phyloP scores from a whole-genome alignment of 2,113 vertebrate species.

The Poecile atricapillus region DNA sequence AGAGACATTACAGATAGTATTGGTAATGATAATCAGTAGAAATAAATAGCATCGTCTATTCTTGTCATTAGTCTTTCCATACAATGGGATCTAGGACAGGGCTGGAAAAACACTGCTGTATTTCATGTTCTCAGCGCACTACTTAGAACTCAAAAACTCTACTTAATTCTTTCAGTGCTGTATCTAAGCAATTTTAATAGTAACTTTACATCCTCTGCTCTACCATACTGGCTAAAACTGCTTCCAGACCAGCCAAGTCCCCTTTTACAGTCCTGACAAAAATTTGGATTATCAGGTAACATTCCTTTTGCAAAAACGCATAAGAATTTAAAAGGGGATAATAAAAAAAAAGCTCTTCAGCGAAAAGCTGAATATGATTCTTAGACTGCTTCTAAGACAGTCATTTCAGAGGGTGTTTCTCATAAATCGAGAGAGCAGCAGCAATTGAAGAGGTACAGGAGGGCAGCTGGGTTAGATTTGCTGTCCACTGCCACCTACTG shows the following conservation, averaged over 20 bases:
- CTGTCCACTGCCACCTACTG: conserved; percentile 46
- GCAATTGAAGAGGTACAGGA: background rate
- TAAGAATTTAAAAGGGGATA: background rate
- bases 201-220: background rate
- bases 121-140: background rate
- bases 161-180: background rate
- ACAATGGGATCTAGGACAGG: background rate
- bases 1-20: background rate
- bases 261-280: background rate
- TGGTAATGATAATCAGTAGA: background rate
- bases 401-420: background rate
- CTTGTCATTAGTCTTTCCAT: background rate
- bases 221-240: background rate
- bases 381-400: background rate
- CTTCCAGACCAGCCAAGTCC: background rate
- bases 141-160: background rate
- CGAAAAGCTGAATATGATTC: background rate
- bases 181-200: background rate
- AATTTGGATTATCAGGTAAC: background rate
- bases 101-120: background rate
- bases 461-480: background rate
- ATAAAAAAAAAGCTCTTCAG: background rate
- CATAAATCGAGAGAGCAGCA: background rate
- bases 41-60: background rate
- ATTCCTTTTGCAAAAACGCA: background rate